These are phyloP conservation scores for Panurus biarmicus DNA, from an alignment of 2,113 vertebrate species.

Conservation along the genomic window DNA sequence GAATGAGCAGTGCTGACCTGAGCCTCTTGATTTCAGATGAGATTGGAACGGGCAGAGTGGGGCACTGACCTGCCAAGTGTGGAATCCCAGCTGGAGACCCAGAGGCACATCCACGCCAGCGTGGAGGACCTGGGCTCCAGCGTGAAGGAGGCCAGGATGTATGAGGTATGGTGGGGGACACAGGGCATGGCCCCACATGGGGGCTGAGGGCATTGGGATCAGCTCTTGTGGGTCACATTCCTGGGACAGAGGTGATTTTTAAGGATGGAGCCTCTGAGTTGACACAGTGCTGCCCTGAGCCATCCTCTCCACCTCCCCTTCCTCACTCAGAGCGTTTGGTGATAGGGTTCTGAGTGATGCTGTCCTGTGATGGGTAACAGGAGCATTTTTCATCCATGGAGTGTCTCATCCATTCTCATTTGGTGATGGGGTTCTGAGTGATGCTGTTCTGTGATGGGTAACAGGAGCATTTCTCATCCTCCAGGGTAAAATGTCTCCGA, in stretches of 20 bases:
- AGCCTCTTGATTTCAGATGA: conserved; percentile 69
- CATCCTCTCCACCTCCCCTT: neutral
- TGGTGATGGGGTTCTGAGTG: neutral
- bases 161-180: conserved; percentile 71
- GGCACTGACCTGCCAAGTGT: conserved; percentile 90
- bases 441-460: accelerated
- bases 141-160: conserved; percentile 86
- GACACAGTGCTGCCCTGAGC: neutral
- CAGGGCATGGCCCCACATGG: accelerated
- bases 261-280: neutral
- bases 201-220: accelerated
- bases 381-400: neutral
- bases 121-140: conserved; percentile 86
- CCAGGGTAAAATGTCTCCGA: conserved; percentile 86
- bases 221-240: neutral
- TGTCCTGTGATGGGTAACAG: accelerated
- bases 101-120: conserved; percentile 80
- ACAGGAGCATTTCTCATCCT: neutral
- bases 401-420: no score
- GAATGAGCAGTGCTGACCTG: neutral
- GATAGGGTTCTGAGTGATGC: neutral
- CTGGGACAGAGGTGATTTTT: neutral
- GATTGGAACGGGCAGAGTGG: conserved; percentile 90
- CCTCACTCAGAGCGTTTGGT: neutral
- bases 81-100: conserved; percentile 85